Base-by-base conservation (phyloP, 2,113 vertebrate genomes). In the Pseudois nayaur region DNA sequence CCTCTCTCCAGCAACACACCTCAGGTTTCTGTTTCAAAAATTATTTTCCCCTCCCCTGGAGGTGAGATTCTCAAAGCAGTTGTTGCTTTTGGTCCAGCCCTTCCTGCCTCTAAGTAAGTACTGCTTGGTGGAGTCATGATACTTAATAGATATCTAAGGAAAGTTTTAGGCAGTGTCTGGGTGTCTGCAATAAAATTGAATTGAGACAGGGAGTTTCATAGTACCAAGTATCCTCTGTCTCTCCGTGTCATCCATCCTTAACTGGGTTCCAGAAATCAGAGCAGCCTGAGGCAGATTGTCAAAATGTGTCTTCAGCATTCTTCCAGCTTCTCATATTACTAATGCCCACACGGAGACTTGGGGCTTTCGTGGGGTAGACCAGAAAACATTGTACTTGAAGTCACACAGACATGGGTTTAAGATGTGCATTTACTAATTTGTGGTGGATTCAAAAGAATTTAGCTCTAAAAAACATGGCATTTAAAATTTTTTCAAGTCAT, bases 231-330 rank as follows among this genome's bases (percentile, higher is more conserved):
- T 55, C 83, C 40, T 10, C 84, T 67, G 52, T 40, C 84, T 31
- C 2, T 48, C 83, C 25, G 0, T 62, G 62, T 60, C 52, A 62
- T 62, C 74, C 27, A 4, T 78, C 43, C 19, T 87, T 74, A 76
- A 59, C 79, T 94, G 87, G 92, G 36, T 52, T 97, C 78, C 64
- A 59, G 82, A 87, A 89, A 92, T 83, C 94, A 84, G 83, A 87
- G 8, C 45, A 14, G 62, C 83, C 60, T 27, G 81, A 78, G 33
- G 84, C 62, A 67, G 57, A 92, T 13, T 88, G 85, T 90, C 57
- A 60, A 48, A 45, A 81, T 87, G 48, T 86, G 31, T 85, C 67
- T 16, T 45, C 19, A 2, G 19, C 48, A 16, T 25, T 40, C 48
- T 85, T 89, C 40, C 45, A 59, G 62, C 8, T 87, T 96, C 81